Evolutionary conservation across 23 tunicate genomes (phyloP).

Genomic region (Clavelina lepadiformis): DNA sequence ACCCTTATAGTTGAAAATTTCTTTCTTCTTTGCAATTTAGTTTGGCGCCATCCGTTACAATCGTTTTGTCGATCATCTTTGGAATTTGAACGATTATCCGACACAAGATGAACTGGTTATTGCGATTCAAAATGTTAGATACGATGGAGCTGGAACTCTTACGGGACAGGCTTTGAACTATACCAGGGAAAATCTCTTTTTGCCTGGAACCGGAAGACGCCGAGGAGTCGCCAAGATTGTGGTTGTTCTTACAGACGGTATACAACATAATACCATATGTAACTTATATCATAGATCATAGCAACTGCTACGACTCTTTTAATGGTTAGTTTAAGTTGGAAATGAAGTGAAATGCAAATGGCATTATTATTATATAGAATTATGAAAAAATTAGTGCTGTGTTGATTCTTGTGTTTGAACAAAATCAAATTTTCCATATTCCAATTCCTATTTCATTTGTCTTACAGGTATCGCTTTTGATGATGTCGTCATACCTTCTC

Average conservation of each 20-base stretch:
- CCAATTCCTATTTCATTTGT: neutral
- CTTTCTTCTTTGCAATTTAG: constrained; percentile 21
- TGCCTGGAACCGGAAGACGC: constrained; percentile 30
- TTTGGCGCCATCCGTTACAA: constrained; percentile 81
- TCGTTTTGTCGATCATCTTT: constrained; percentile 37
- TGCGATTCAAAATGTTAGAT: constrained; percentile 42
- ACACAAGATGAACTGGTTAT: constrained; percentile 22
- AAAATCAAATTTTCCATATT: neutral
- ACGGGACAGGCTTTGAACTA: constrained; percentile 71
- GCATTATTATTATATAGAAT: neutral
- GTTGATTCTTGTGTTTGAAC: neutral
- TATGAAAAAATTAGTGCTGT: neutral
- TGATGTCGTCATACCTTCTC: constrained; percentile 63
- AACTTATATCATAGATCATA: no score
- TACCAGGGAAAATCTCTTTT: constrained; percentile 39
- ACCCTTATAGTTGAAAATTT: no score
- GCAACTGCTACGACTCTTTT: no score
- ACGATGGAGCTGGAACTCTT: constrained; percentile 63
- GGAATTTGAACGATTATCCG: constrained; percentile 43
- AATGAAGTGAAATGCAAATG: neutral
- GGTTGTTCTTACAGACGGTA: constrained; percentile 75
- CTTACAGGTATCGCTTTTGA: constrained; percentile 67
- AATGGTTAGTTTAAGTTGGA: no score
- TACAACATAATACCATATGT: no score
- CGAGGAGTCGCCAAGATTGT: constrained; percentile 47